Evolutionary conservation across 35 echinoderm and acorn worm genomes (phyloP).

Genomic region (Ptychodera flava): DNA sequence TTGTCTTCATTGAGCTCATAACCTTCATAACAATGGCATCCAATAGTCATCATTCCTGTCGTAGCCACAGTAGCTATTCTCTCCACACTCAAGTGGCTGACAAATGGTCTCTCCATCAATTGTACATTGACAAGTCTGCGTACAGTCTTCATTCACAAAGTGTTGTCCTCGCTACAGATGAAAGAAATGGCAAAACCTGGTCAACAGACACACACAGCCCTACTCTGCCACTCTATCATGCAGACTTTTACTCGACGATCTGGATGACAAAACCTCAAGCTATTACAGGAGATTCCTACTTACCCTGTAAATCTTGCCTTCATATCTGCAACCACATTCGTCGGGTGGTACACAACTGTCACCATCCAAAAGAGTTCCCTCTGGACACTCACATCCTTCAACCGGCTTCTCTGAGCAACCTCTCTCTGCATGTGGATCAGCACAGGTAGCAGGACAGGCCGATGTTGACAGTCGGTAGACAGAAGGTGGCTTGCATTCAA

Average conservation of each 20-base stretch:
- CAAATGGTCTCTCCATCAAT: conserved; percentile 32
- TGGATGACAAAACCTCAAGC: too few species aligned
- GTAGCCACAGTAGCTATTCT: conserved; percentile 28
- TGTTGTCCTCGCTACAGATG: conserved; percentile 15
- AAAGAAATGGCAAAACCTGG: neutral
- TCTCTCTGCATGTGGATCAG: conserved; percentile 19
- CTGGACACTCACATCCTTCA: conserved; percentile 70
- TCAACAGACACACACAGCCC: too few species aligned
- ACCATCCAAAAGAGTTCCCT: conserved; percentile 64
- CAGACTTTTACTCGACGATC: too few species aligned
- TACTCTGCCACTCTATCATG: too few species aligned
- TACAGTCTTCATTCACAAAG: conserved; percentile 21
- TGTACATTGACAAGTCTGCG: conserved; percentile 15
- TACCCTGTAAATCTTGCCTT: conserved; percentile 61
- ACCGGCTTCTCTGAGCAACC: conserved; percentile 67
- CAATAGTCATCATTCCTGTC: neutral
- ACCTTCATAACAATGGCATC: conserved; percentile 35
- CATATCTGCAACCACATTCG: conserved; percentile 61
- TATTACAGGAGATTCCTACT: too few species aligned
- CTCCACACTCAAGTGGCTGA: conserved; percentile 23
- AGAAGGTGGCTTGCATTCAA: conserved; percentile 61
- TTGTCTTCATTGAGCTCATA: too few species aligned
- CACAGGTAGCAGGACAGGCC: conserved; percentile 75
- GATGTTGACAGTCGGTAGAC: conserved; percentile 55
- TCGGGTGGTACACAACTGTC: conserved; percentile 49